Evolutionary conservation across 2,113 vertebrate genomes (phyloP), one percentile per base, ranked within the genome.

Genomic region (Fukomys damarensis): DNA sequence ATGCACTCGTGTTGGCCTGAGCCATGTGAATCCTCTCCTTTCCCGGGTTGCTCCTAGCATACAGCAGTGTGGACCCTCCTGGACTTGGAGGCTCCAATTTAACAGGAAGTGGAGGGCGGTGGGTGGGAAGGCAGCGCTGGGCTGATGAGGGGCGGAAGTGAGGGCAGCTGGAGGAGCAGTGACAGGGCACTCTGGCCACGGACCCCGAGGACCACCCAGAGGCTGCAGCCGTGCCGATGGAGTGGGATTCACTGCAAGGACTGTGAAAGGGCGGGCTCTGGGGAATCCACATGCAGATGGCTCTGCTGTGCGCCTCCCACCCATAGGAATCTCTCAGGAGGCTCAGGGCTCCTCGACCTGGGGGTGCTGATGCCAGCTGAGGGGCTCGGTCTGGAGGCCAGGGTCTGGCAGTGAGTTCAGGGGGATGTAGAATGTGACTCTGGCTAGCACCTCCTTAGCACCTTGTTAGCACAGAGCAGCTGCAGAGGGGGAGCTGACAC

Each of bases 361-460:
- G 2, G 49, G 41, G 12, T 43, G 14, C 2, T 13, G 9, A 13
- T 2, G 49, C 14, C 0, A 24, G 46, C 20, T 7, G 5, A 26
- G 70, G 38, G 13, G 43, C n/a, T n/a, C n/a, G 5, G 3, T 26
- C 86, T 49, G 13, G 35, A 22, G 11, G 8, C 66, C 5, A 20
- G 35, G 61, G n/a, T 38, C 41, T 2, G 41, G 81, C 3, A 2
- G 2, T 9, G 32, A 35, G 63, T 63, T 12, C 8, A 24, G 13
- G 1, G 19, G 41, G 74, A 49, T 30, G 35, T 16, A 59, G 52
- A 26, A 43, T 49, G 9, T 49, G 46, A 49, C 46, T 91, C n/a
- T n/a, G n/a, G n/a, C n/a, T 93, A 89, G 82, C 72, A 9, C 95
- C 70, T 96, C n/a, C n/a, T 91, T 93, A 89, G 82, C 72, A 9